Evolutionary conservation across 2,797 vertebrate species (phyloP).

Genomic region (Dermochelys coriacea): DNA sequence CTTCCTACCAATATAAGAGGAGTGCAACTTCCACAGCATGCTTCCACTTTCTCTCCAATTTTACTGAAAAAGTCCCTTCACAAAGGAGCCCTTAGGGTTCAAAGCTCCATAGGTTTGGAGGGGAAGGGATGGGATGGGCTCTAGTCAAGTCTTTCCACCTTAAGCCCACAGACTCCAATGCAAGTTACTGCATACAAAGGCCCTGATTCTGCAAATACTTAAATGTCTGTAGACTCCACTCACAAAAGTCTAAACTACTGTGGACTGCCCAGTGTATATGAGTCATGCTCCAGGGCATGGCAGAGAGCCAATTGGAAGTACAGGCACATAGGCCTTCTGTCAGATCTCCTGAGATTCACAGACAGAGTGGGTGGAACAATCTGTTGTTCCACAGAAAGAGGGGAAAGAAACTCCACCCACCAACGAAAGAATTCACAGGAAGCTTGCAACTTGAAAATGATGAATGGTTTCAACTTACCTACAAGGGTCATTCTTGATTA

Average conservation of each 20-base stretch:
- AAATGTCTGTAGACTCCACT: neutral
- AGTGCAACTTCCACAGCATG: neutral
- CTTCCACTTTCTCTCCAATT: neutral
- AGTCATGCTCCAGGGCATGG: rapidly evolving
- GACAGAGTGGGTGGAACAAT: neutral
- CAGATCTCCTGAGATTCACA: neutral
- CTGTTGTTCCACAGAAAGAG: neutral
- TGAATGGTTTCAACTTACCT: constrained; percentile 23
- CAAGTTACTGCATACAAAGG: rapidly evolving
- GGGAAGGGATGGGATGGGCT: neutral
- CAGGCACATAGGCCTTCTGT: neutral
- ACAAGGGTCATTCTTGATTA: constrained; percentile 19
- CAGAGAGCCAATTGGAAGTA: neutral
- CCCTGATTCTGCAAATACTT: neutral
- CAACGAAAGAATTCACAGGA: neutral
- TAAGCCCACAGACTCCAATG: neutral
- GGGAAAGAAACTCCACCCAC: neutral
- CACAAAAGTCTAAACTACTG: neutral
- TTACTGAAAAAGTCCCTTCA: neutral
- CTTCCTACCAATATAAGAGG: neutral
- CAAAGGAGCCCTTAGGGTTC: neutral
- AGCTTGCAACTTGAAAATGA: neutral
- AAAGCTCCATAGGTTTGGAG: neutral
- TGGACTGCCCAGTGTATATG: neutral
- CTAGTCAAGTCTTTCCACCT: neutral